Evolutionary conservation across 2,797 vertebrate genomes (phyloP).

Genomic region (Alauda arvensis): DNA sequence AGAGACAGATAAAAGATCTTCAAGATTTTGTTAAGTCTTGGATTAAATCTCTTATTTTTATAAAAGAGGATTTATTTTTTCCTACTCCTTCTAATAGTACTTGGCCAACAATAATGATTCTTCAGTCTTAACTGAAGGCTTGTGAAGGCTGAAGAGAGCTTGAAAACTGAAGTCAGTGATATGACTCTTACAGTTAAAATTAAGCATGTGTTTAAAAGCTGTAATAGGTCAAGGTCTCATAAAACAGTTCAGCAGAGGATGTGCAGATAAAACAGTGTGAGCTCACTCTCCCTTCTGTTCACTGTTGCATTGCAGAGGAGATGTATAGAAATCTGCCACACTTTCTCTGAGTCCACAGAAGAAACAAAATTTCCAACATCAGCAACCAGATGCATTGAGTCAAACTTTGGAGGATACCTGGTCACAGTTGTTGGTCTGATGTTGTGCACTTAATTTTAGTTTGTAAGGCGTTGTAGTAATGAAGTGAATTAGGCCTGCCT

Average conservation of each 20-base stretch:
- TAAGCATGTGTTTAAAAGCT: neutral
- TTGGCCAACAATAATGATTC: neutral
- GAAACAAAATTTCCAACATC: accelerated
- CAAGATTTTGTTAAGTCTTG: neutral
- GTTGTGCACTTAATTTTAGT: neutral
- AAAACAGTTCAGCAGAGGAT: neutral
- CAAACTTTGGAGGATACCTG: neutral
- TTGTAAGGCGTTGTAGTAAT: neutral
- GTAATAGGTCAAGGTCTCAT: neutral
- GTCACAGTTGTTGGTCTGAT: neutral
- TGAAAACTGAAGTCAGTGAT: neutral
- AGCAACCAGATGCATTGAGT: neutral
- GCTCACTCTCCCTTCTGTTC: neutral
- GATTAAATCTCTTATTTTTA: neutral
- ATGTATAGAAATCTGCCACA: neutral
- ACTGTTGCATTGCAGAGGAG: neutral
- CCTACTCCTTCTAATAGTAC: neutral
- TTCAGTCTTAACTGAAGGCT: neutral
- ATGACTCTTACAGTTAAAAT: neutral
- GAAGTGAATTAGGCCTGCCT: neutral
- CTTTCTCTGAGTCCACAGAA: neutral
- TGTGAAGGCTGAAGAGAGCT: neutral
- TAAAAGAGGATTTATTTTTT: neutral
- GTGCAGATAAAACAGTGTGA: neutral
- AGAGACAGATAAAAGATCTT: neutral